Evolutionary conservation across 2,888 invertebrate species (phyloP), one percentile per base, ranked within the genome.

Genomic region (Eustalomyia histrio): DNA sequence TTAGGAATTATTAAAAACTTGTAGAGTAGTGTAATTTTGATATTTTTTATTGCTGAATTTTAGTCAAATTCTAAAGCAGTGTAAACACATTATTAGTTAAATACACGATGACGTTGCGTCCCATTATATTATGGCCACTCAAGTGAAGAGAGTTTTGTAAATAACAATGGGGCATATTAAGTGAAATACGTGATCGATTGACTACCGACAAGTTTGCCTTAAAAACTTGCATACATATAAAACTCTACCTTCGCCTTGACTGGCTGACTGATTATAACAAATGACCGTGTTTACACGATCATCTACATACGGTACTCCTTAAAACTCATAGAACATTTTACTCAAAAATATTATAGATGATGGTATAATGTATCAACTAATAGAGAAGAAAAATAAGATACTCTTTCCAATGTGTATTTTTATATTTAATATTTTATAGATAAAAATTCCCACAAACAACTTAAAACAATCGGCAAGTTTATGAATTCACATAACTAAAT

Each of bases 111-210:
- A 61, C 58, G 35, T 71, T 53, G 14, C 14, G n/a, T 14, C 14
- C 39, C n/a, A 47, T 14, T 47, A 47, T 6, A 47, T 47, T 16
- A 21, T 21, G 61, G 24, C n/a, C 18, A 39, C 18, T 21, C 14
- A 39, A 60, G 10, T 60, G 60, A 17, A 60, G 5, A 52, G 50
- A 12, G 47, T 60, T n/a, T 63, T 50, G 71, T 57, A 58, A 73
- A 75, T 18, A 65, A 79, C 71, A 80, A 75, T 75, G 74, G 69
- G 24, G 61, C 80, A 50, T 53, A 78, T 72, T 76, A 76, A 79
- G 69, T 75, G 69, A 79, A 79, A 79, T 79, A 88, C 88, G 88
- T 88, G 88, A 88, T 88, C 88, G 87, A 88, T 88, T 85, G 87
- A 87, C 88, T 87, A 87, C 87, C 84, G 87, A 81, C 83, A 76